Evolutionary conservation across 2,797 vertebrate species (phyloP).

Genomic region (Trematomus bernacchii): DNA sequence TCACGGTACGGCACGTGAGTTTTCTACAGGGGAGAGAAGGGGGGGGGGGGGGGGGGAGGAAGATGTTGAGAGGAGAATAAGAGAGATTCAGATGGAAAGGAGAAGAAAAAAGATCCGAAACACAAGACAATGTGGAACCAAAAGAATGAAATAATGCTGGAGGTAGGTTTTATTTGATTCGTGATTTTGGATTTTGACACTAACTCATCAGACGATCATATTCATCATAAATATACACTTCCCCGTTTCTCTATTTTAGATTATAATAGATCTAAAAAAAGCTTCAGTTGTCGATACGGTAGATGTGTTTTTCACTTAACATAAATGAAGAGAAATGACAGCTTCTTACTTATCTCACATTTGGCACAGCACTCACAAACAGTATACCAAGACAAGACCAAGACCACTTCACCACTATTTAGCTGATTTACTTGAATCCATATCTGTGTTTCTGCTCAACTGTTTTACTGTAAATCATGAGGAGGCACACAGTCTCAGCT

Average conservation of each 20-base stretch:
- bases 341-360: slow-evolving; percentile 1
- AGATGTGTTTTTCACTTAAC: not conserved
- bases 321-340: not conserved
- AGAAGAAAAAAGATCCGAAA: not conserved
- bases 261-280: not conserved
- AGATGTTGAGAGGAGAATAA: not conserved
- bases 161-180: not conserved
- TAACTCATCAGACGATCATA: slow-evolving; percentile 14
- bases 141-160: not conserved
- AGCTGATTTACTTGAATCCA: not conserved
- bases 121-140: not conserved
- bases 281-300: not conserved
- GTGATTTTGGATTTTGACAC: not conserved
- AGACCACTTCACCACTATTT: not conserved
- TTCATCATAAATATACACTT: not conserved
- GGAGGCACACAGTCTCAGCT: not conserved
- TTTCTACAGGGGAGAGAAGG: slow-evolving; percentile 85
- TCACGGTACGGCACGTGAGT: slow-evolving; percentile 94
- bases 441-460: not conserved
- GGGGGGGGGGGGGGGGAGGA: not conserved
- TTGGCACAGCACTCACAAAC: not conserved
- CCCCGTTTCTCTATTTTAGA: slow-evolving; percentile 11
- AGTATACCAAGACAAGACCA: not conserved
- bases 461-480: not conserved
- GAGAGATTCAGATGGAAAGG: not conserved